Conservation (phyloP, 1,140 invertebrate genomes). For the Mamestra configurata region DNA sequence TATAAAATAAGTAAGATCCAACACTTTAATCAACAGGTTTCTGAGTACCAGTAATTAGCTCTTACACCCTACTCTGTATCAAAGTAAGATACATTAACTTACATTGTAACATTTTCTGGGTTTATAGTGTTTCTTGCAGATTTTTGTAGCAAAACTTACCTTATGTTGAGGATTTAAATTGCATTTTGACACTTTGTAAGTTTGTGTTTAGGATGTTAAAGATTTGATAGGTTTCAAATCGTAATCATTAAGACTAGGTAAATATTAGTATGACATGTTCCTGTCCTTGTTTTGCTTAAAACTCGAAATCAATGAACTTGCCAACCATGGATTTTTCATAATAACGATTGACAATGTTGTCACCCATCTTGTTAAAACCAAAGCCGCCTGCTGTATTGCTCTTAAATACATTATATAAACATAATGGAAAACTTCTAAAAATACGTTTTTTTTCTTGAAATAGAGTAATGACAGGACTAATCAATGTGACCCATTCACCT, state of each 20-base stretch:
- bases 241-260: too few species aligned
- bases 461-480: neutral
- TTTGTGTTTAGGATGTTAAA: neutral
- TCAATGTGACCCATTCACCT: neutral
- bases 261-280: too few species aligned
- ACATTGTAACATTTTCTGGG: neutral
- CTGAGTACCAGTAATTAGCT: conserved; percentile 12
- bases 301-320: too few species aligned
- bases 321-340: too few species aligned
- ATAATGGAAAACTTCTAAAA: too few species aligned
- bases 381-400: too few species aligned
- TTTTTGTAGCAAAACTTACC: conserved; percentile 6
- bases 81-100: conserved; percentile 28
- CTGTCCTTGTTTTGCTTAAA: too few species aligned
- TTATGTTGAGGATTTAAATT: neutral
- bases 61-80: conserved; percentile 11
- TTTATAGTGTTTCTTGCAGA: neutral
- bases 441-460: too few species aligned
- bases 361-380: too few species aligned
- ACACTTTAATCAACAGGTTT: conserved; percentile 28
- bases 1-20: neutral
- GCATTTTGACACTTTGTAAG: conserved; percentile 5
- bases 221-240: neutral
- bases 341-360: too few species aligned
- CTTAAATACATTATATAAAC: too few species aligned